Percentiles rank a stretch among this genome's conserved stretches.
phyloP scores from a whole-genome alignment of 2,113 vertebrate genomes.

The Parotia lawesii region DNA sequence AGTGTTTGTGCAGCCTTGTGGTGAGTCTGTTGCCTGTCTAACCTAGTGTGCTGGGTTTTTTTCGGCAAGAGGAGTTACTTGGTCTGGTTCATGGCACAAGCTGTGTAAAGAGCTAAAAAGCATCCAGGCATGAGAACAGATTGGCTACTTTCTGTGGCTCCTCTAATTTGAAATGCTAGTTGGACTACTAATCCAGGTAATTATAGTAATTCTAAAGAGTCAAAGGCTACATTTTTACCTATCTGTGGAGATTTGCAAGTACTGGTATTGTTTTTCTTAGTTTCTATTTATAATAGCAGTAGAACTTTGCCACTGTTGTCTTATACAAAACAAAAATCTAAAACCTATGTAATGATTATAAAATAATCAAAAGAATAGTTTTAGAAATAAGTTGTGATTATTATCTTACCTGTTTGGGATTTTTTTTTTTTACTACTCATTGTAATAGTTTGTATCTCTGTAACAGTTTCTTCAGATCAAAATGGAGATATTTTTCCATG shows the following conservation, averaged over 20 bases:
- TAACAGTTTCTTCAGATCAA: neutral
- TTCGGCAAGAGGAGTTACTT: neutral
- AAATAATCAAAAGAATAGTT: neutral
- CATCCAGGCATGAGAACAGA: neutral
- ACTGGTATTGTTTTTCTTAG: neutral
- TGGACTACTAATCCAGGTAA: neutral
- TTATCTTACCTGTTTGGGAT: neutral
- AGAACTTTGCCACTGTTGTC: neutral
- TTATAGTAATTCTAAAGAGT: neutral
- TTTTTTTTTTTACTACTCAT: neutral
- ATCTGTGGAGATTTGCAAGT: neutral
- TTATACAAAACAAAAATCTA: neutral
- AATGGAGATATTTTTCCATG: neutral
- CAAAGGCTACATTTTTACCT: neutral
- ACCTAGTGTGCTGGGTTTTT: neutral
- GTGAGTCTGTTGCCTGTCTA: neutral
- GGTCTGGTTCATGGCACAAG: neutral
- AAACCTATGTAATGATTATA: neutral
- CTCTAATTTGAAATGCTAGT: neutral
- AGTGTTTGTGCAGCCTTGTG: neutral
- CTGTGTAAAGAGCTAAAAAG: neutral
- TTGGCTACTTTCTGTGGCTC: neutral
- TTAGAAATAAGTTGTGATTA: neutral
- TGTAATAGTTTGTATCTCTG: neutral
- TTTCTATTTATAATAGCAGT: neutral